A percentile compares a stretch with the other conserved stretches of the same genome.
Evolutionary conservation across 2,797 vertebrate species (phyloP).

Genomic region (Thripadectes ignobilis): DNA sequence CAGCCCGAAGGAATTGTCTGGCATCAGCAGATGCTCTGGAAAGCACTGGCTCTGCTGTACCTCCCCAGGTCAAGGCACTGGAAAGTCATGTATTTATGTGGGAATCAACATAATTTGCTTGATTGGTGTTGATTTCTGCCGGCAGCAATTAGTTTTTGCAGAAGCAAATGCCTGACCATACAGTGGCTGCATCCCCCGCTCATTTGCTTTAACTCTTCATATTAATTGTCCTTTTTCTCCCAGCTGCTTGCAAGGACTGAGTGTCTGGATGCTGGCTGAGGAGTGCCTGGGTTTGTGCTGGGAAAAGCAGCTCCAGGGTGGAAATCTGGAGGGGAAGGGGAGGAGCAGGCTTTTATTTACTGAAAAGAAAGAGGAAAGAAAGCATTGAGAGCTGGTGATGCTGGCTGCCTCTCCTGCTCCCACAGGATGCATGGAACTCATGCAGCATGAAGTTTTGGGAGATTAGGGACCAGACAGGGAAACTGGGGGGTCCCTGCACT

Average conservation of each 20-base stretch:
- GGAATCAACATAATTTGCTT: neutral
- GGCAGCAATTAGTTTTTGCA: neutral
- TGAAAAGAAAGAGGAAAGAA: neutral
- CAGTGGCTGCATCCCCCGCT: neutral
- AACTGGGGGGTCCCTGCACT: neutral
- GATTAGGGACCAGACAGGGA: neutral
- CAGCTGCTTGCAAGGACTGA: neutral
- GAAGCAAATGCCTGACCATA: accelerated
- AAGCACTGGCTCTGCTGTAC: neutral
- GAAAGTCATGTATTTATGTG: neutral
- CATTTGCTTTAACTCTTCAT: accelerated
- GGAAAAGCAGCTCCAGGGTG: neutral
- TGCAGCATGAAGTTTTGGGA: neutral
- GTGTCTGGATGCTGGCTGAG: neutral
- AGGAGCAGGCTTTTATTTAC: neutral
- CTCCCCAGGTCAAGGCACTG: neutral
- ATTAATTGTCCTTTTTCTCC: neutral
- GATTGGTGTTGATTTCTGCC: neutral
- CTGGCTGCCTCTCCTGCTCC: neutral
- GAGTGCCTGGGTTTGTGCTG: neutral
- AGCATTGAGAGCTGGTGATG: accelerated
- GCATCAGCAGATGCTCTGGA: neutral
- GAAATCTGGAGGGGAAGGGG: neutral
- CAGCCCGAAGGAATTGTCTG: neutral
- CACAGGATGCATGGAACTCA: accelerated